These are phyloP conservation scores for Hylaea fasciaria DNA, from an alignment of 2,888 invertebrate genomes.

Conservation along the genomic window DNA sequence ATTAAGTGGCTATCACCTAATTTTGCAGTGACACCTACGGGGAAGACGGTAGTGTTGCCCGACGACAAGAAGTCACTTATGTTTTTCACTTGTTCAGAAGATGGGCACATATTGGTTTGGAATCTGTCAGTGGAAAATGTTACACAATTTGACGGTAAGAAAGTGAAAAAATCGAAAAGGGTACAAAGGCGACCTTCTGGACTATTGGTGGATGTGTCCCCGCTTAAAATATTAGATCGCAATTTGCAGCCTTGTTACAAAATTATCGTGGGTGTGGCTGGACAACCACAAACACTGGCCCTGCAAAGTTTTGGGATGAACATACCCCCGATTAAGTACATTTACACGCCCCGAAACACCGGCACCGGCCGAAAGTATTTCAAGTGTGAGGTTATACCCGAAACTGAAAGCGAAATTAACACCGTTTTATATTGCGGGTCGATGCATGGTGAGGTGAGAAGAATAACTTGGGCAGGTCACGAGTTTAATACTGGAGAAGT, in stretches of 20 bases:
- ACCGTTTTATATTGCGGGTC: slow-evolving; percentile 69
- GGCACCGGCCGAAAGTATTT: slow-evolving; percentile 75
- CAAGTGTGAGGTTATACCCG: slow-evolving; percentile 60
- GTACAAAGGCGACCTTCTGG: slow-evolving; percentile 83
- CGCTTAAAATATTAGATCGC: slow-evolving; percentile 85
- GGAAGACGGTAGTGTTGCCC: slow-evolving; percentile 71
- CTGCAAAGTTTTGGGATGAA: slow-evolving; percentile 76
- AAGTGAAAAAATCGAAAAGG: slow-evolving; percentile 75
- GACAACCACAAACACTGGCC: slow-evolving; percentile 66
- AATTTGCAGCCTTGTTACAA: slow-evolving; percentile 87
- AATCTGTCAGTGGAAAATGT: slow-evolving; percentile 85
- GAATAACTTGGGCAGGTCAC: slow-evolving; percentile 87
- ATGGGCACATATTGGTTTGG: slow-evolving; percentile 90
- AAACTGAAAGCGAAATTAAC: slow-evolving; percentile 63
- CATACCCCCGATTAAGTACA: slow-evolving; percentile 64
- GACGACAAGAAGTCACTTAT: slow-evolving; percentile 79
- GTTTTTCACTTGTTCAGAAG: slow-evolving; percentile 87
- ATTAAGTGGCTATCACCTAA: slow-evolving; percentile 89
- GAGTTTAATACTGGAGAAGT: slow-evolving; percentile 86
- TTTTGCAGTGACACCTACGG: slow-evolving; percentile 85
- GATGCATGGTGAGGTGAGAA: slow-evolving; percentile 74
- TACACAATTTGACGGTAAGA: slow-evolving; percentile 63
- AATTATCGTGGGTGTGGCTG: slow-evolving; percentile 76
- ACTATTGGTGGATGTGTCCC: slow-evolving; percentile 85
- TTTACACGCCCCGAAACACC: slow-evolving; percentile 59